These are phyloP conservation scores for Sinohyriopsis cumingii DNA, from an alignment of 2,888 invertebrate genomes.

Conservation along the genomic window DNA sequence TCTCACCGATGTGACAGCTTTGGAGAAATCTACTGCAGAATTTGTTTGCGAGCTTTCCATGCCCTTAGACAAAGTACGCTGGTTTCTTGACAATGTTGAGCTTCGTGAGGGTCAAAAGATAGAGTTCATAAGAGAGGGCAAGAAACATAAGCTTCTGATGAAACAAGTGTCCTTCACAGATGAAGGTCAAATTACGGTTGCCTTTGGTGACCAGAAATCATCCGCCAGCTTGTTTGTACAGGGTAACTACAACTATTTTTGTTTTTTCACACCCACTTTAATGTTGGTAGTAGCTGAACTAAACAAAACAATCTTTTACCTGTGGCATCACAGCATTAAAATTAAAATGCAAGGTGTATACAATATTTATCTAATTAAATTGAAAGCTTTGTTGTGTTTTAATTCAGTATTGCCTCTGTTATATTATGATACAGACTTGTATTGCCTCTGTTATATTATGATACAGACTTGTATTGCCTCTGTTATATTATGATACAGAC, in stretches of 20 bases:
- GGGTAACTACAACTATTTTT: slow-evolving; percentile 42
- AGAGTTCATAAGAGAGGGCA: slow-evolving; percentile 57
- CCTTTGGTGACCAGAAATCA: slow-evolving; percentile 62
- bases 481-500: no score
- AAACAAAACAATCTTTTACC: no score
- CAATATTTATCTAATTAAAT: not conserved
- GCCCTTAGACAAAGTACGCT: slow-evolving; percentile 82
- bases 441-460: no score
- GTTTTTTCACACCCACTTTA: not conserved
- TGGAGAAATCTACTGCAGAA: slow-evolving; percentile 71
- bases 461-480: no score
- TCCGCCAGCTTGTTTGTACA: slow-evolving; percentile 66
- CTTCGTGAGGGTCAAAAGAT: slow-evolving; percentile 54
- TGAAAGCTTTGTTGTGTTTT: not conserved
- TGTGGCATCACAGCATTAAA: not conserved
- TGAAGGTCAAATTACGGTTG: slow-evolving; percentile 61
- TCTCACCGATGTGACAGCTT: slow-evolving; percentile 57
- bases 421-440: no score
- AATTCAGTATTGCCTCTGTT: no score
- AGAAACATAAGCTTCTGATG: slow-evolving; percentile 61
- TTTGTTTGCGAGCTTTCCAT: slow-evolving; percentile 94
- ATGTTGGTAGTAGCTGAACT: no score
- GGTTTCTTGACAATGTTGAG: slow-evolving; percentile 79
- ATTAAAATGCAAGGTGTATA: no score
- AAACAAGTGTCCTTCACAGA: slow-evolving; percentile 58